phyloP scores from a whole-genome alignment of 2,113 vertebrate species.

The Tachysurus fulvidraco region DNA sequence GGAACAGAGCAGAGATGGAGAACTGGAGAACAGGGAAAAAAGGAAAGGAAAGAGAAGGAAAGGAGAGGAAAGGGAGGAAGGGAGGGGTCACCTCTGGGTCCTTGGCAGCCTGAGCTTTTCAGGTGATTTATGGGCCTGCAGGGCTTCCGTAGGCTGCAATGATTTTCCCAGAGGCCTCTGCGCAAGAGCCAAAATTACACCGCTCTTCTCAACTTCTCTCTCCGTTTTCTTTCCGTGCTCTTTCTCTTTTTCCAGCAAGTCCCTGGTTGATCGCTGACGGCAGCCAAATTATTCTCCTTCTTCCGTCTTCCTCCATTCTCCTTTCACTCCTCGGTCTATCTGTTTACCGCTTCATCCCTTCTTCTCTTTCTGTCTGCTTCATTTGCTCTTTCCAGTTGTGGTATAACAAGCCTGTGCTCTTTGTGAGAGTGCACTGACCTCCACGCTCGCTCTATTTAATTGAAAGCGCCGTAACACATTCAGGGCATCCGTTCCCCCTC shows the following conservation, averaged over 20 bases:
- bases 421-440: slow-evolving; percentile 42
- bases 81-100: slow-evolving; percentile 60
- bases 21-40: slow-evolving; percentile 1
- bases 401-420: slow-evolving; percentile 42
- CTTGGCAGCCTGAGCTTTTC: slow-evolving; percentile 54
- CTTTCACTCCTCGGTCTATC: slow-evolving; percentile 38
- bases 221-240: slow-evolving; percentile 18
- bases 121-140: slow-evolving; percentile 68
- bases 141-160: slow-evolving; percentile 60
- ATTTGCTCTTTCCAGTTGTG: neutral
- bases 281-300: slow-evolving; percentile 34
- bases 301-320: slow-evolving; percentile 31
- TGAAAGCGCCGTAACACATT: slow-evolving; percentile 28
- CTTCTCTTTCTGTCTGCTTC: slow-evolving; percentile 3
- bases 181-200: slow-evolving; percentile 64
- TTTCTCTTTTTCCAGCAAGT: slow-evolving; percentile 12
- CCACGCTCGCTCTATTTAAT: slow-evolving; percentile 40
- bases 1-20: slow-evolving; percentile 3
- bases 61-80: neutral
- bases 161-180: slow-evolving; percentile 67
- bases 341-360: slow-evolving; percentile 30
- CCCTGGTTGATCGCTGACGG: slow-evolving; percentile 15
- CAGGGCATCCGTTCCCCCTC: slow-evolving; percentile 2
- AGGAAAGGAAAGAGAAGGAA: neutral
- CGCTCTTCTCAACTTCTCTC: slow-evolving; percentile 24